Evolutionary conservation across 1,140 invertebrate species (phyloP).

Genomic region (Parapsyche elsis): DNA sequence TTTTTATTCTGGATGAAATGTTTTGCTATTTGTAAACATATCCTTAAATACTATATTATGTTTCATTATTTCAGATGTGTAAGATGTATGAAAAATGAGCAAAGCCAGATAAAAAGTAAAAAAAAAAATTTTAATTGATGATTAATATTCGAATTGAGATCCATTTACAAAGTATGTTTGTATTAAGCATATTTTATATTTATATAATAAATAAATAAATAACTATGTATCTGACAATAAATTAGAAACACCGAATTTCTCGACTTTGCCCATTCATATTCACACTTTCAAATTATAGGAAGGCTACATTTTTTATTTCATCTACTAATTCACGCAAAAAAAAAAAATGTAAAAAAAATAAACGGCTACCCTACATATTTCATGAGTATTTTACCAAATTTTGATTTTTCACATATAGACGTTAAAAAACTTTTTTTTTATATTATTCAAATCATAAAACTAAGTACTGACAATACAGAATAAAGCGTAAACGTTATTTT

Average conservation of each 20-base stretch:
- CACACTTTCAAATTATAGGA: slow-evolving; percentile 6
- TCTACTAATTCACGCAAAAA: background rate
- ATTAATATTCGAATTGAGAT: slow-evolving; percentile 8
- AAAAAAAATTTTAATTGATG: background rate
- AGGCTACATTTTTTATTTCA: slow-evolving; percentile 10
- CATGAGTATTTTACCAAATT: slow-evolving; percentile 54
- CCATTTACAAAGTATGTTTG: background rate
- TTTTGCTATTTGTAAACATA: slow-evolving; percentile 25
- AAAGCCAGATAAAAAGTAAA: background rate
- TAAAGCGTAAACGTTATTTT: slow-evolving; percentile 55
- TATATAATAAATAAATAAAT: slow-evolving; percentile 1
- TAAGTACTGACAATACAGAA: slow-evolving; percentile 57
- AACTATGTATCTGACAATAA: background rate
- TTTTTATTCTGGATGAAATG: background rate
- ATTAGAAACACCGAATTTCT: background rate
- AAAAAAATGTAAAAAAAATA: background rate
- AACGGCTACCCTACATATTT: slow-evolving; percentile 53
- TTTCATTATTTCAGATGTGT: slow-evolving; percentile 9
- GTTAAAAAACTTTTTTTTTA: slow-evolving; percentile 46
- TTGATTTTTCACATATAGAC: slow-evolving; percentile 45
- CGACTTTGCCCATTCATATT: background rate
- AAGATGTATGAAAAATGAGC: background rate
- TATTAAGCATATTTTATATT: no score
- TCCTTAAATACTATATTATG: slow-evolving; percentile 17
- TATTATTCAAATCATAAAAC: slow-evolving; percentile 52